These are phyloP conservation scores for Pterostichus niger DNA, from an alignment of 2,888 invertebrate species.

Conservation along the genomic window DNA sequence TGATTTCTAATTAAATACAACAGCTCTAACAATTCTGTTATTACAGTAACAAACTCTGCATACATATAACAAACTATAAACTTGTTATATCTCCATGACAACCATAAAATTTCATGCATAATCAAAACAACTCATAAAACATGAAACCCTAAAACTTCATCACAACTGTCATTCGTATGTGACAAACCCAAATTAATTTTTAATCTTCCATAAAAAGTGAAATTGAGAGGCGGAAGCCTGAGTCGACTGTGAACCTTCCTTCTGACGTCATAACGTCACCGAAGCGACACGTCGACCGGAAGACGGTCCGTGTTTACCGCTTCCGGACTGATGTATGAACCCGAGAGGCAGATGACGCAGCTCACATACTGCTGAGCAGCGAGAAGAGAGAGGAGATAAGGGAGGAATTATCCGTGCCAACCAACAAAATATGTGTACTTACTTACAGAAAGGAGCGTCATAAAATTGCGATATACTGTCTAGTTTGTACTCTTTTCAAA, in stretches of 20 bases:
- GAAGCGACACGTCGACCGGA: slow-evolving; percentile 7
- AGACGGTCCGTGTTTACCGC: slow-evolving; percentile 17
- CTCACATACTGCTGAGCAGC: neutral
- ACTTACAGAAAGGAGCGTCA: neutral
- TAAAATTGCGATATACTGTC: neutral
- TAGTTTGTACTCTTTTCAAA: no score
- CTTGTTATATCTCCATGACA: slow-evolving; percentile 4
- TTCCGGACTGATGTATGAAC: slow-evolving; percentile 44
- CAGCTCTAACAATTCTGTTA: neutral
- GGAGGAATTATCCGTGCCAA: neutral
- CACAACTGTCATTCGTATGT: slow-evolving; percentile 46
- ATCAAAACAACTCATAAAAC: slow-evolving; percentile 14
- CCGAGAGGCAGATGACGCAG: slow-evolving; percentile 18
- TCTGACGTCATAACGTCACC: neutral
- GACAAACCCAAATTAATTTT: slow-evolving; percentile 50
- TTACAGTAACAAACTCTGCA: slow-evolving; percentile 8
- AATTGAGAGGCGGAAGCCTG: neutral
- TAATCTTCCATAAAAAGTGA: slow-evolving; percentile 46
- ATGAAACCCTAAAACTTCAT: slow-evolving; percentile 11
- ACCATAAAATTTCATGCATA: slow-evolving; percentile 32
- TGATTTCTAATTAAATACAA: neutral
- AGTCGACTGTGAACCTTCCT: neutral
- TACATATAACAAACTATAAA: neutral
- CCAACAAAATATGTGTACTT: neutral
- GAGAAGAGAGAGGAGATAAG: neutral